Conservation (phyloP, 2,113 vertebrate genomes). For the Laticauda colubrina region DNA sequence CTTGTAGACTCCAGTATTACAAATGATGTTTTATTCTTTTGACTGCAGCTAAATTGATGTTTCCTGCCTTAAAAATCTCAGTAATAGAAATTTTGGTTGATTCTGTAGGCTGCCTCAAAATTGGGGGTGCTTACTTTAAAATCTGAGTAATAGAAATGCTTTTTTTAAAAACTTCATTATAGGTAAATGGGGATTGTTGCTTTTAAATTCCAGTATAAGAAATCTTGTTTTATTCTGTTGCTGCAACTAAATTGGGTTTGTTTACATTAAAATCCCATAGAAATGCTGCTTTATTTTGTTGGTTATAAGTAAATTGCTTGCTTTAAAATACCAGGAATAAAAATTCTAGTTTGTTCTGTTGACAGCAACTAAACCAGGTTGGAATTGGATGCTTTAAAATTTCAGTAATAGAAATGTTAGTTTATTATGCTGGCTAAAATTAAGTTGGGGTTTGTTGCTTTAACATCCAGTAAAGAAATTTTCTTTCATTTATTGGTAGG, state of each 20-base stretch:
- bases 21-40: neutral
- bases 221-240: neutral
- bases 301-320: neutral
- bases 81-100: neutral
- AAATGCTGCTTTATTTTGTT: no score
- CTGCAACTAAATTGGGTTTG: neutral
- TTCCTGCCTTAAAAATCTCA: no score
- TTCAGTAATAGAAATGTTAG: neutral
- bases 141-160: neutral
- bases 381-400: neutral
- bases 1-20: neutral
- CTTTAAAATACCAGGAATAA: neutral
- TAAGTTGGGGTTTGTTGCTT: neutral
- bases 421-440: neutral
- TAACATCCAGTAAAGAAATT: neutral
- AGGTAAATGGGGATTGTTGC: neutral
- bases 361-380: neutral
- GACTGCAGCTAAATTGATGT: neutral
- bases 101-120: neutral
- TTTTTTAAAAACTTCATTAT: neutral
- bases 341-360: neutral
- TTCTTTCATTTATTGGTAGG: neutral
- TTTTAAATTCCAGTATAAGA: neutral
- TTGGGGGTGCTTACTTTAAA: neutral
- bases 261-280: no score